Conservation (phyloP, 2,888 invertebrate species). For the Entomobrya proxima region DNA sequence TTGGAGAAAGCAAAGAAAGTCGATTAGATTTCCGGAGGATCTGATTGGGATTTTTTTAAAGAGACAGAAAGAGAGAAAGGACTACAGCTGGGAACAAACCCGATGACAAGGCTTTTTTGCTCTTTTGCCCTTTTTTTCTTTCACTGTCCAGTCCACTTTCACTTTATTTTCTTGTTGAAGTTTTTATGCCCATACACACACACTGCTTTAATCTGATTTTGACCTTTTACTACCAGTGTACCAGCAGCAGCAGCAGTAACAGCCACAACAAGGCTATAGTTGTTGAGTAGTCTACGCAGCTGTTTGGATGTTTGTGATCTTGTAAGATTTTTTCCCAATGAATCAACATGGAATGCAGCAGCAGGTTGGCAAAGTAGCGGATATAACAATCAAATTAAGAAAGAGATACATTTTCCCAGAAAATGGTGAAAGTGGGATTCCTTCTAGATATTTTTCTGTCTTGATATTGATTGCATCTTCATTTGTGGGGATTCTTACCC, state of each 20-base stretch:
- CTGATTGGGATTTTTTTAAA: slow-evolving; percentile 20
- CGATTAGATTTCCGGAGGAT: slow-evolving; percentile 30
- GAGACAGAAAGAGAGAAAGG: too few relatives aligned
- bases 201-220: slow-evolving; percentile 28
- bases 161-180: too few relatives aligned
- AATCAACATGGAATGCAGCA: background rate
- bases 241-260: background rate
- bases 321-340: too few relatives aligned
- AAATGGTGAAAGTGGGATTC: too few relatives aligned
- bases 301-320: too few relatives aligned
- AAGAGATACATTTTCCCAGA: background rate
- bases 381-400: slow-evolving; percentile 42
- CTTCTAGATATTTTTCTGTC: background rate
- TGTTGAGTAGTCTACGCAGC: too few relatives aligned
- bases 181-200: too few relatives aligned
- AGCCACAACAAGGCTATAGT: too few relatives aligned
- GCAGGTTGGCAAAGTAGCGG: background rate
- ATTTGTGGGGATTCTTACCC: background rate
- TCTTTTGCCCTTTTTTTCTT: background rate
- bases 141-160: slow-evolving; percentile 1
- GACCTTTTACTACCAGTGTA: slow-evolving; percentile 5
- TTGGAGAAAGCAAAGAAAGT: too few relatives aligned
- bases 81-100: too few relatives aligned
- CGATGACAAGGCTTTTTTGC: slow-evolving; percentile 27
- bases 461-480: background rate